These are phyloP conservation scores for Meliscaeva auricollis DNA, from an alignment of 2,888 invertebrate genomes.

Conservation along the genomic window DNA sequence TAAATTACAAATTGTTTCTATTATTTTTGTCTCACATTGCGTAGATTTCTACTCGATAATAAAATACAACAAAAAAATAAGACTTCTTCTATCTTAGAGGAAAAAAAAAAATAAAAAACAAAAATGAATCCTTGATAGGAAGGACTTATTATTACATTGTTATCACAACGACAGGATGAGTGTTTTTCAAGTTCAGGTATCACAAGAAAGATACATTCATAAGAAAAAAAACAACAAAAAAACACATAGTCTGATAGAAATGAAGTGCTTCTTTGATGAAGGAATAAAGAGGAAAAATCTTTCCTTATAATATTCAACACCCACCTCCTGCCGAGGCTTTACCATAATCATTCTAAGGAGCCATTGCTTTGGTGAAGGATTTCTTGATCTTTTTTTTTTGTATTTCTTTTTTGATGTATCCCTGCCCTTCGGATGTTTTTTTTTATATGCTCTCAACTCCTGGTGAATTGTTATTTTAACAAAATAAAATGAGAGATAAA, in stretches of 20 bases:
- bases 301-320: constrained; percentile 1
- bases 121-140: constrained; percentile 35
- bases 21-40: constrained; percentile 1
- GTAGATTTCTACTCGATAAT: background rate
- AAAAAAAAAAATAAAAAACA: background rate
- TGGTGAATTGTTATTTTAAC: constrained; percentile 21
- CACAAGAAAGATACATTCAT: constrained; percentile 16
- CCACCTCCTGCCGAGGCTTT: background rate
- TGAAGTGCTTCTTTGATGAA: constrained; percentile 69
- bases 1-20: constrained; percentile 17
- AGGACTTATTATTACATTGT: constrained; percentile 70
- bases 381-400: constrained; percentile 29
- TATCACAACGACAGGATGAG: constrained; percentile 66
- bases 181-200: constrained; percentile 68
- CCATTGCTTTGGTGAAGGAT: constrained; percentile 48
- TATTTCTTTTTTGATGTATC: background rate
- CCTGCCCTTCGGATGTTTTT: constrained; percentile 29
- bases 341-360: constrained; percentile 31
- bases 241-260: constrained; percentile 35
- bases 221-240: constrained; percentile 1
- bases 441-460: constrained; percentile 1
- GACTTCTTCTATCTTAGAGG: constrained; percentile 8
- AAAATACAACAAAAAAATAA: constrained; percentile 14
- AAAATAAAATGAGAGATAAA: constrained; percentile 20
- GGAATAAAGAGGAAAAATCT: constrained; percentile 24